Conservation (phyloP, 2,113 vertebrate species). For the Antechinus flavipes region DNA sequence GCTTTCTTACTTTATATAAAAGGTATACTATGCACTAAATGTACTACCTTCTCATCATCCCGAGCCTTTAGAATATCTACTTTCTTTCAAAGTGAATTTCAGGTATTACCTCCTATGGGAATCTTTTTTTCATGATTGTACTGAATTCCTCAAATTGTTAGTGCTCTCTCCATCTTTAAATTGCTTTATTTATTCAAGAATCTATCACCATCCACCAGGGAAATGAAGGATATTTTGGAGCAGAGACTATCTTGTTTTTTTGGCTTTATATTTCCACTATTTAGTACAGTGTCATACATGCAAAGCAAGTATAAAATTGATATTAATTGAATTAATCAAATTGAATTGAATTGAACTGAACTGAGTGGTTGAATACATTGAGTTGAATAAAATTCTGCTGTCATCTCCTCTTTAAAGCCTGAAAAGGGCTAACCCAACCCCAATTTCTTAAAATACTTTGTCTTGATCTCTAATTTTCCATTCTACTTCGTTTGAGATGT, state of each 20-base stretch:
- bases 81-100: not conserved
- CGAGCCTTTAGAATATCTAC: not conserved
- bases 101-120: not conserved
- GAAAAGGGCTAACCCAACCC: not conserved
- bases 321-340: not conserved
- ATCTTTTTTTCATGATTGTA: not conserved
- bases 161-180: not conserved
- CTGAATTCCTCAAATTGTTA: not conserved
- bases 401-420: not conserved
- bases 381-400: not conserved
- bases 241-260: not conserved
- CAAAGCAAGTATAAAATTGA: not conserved
- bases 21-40: not conserved
- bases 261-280: not conserved
- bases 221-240: not conserved
- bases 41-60: not conserved
- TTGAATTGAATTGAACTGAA: not conserved
- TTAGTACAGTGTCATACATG: not conserved
- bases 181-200: not conserved
- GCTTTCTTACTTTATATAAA: not conserved
- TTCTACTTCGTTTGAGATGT: not conserved
- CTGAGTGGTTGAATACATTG: not conserved
- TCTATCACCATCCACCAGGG: not conserved
- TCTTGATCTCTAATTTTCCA: not conserved
- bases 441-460: not conserved